Conservation (phyloP, 2,888 invertebrate species). For the Scaeva pyrastri region DNA sequence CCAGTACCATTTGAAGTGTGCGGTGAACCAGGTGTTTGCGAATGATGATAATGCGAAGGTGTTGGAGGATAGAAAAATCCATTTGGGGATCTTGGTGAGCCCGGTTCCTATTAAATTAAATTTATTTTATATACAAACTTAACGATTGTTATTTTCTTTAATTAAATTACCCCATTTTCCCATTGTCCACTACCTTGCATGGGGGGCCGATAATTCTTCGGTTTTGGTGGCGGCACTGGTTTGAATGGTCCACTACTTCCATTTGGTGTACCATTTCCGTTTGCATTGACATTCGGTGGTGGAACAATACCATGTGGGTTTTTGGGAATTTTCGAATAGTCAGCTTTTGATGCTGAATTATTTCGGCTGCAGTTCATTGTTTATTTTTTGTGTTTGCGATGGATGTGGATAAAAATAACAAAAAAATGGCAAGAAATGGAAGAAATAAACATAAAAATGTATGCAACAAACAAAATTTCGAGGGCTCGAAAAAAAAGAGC, state of each 20-base stretch:
- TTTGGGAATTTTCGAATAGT: slow-evolving; percentile 85
- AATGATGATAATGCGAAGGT: slow-evolving; percentile 83
- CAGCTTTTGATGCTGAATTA: slow-evolving; percentile 87
- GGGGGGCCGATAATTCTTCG: slow-evolving; percentile 94
- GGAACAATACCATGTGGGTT: slow-evolving; percentile 81
- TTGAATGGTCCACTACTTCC: slow-evolving; percentile 87
- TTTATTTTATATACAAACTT: background rate
- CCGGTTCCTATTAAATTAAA: slow-evolving; percentile 80
- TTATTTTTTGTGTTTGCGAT: slow-evolving; percentile 45
- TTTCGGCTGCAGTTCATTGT: slow-evolving; percentile 84
- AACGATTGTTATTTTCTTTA: slow-evolving; percentile 5
- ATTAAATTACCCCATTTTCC: slow-evolving; percentile 85
- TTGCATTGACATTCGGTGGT: slow-evolving; percentile 80
- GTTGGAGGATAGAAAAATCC: slow-evolving; percentile 84
- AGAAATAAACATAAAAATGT: slow-evolving; percentile 75
- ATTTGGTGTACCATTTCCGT: slow-evolving; percentile 80
- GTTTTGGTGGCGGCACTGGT: slow-evolving; percentile 96
- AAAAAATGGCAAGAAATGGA: slow-evolving; percentile 69
- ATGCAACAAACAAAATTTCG: slow-evolving; percentile 64
- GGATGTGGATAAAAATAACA: slow-evolving; percentile 71
- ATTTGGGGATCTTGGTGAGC: slow-evolving; percentile 83
- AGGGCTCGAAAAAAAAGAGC: slow-evolving; percentile 20
- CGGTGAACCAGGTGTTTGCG: slow-evolving; percentile 81
- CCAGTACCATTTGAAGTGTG: slow-evolving; percentile 68
- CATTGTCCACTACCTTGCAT: slow-evolving; percentile 84